Conservation (phyloP, 2,113 vertebrate genomes). For the Syrrhaptes paradoxus region DNA sequence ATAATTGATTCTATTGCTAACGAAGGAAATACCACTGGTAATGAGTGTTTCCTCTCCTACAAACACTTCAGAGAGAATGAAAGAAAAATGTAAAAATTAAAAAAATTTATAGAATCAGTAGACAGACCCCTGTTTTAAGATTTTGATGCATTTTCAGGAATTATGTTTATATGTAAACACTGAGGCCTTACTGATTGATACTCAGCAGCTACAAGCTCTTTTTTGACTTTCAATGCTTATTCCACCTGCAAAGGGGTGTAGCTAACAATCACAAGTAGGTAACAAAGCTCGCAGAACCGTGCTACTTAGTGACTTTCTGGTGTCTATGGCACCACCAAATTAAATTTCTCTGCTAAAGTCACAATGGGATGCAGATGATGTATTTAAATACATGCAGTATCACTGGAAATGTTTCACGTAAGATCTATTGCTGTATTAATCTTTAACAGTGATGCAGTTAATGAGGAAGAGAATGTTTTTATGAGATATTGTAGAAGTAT, state of each 20-base stretch:
- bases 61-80: neutral
- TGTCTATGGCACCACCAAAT: neutral
- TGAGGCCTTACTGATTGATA: neutral
- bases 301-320: neutral
- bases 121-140: neutral
- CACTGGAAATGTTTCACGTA: neutral
- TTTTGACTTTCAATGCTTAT: neutral
- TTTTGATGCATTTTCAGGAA: neutral
- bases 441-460: neutral
- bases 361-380: neutral
- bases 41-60: neutral
- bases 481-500: neutral
- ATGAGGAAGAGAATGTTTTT: neutral
- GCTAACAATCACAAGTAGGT: neutral
- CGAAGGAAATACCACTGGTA: neutral
- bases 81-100: neutral
- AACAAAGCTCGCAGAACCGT: neutral
- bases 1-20: neutral
- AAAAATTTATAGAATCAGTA: neutral
- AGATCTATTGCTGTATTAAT: neutral
- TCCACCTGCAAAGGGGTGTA: neutral
- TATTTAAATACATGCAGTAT: neutral
- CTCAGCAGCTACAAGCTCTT: neutral
- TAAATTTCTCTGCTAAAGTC: neutral
- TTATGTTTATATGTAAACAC: neutral